Percentiles rank a stretch among this genome's conserved stretches.
phyloP scores from a whole-genome alignment of 2,888 invertebrate species.

The Drosophila lutescens region DNA sequence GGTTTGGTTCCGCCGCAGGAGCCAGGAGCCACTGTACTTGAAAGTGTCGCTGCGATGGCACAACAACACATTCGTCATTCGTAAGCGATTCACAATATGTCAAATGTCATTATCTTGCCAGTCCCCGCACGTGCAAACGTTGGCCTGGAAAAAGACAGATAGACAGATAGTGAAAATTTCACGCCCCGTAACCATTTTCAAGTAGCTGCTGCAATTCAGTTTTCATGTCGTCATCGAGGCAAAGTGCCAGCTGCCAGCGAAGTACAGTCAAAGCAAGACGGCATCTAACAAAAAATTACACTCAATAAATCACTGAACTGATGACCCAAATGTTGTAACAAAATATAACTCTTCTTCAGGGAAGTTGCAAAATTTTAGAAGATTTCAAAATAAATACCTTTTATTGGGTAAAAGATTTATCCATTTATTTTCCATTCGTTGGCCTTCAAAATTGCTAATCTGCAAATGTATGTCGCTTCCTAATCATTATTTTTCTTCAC shows the following conservation, averaged over 20 bases:
- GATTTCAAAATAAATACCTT: too few species aligned
- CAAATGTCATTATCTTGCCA: conserved; percentile 67
- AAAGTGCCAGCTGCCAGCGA: conserved; percentile 39
- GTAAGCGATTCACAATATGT: conserved; percentile 63
- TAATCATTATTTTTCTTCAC: neutral
- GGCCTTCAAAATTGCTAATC: too few species aligned
- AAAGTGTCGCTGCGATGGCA: conserved; percentile 72
- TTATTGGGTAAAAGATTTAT: too few species aligned
- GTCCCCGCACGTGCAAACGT: conserved; percentile 24
- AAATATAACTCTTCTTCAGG: too few species aligned
- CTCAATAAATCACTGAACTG: neutral
- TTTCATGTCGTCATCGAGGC: conserved; percentile 31
- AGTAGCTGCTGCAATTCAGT: conserved; percentile 43
- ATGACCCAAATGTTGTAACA: neutral
- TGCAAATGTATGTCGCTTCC: neutral
- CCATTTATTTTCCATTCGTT: too few species aligned
- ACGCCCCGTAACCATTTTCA: conserved; percentile 46
- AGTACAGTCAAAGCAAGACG: conserved; percentile 31
- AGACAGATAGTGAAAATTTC: conserved; percentile 28
- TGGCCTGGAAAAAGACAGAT: conserved; percentile 11
- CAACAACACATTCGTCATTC: conserved; percentile 78
- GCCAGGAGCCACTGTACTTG: conserved; percentile 57
- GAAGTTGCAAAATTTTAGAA: too few species aligned
- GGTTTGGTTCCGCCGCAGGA: neutral
- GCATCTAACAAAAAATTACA: conserved; percentile 5